Conservation (phyloP, 37 sponge, comb jelly and placozoan species). For the Ianthella basta region DNA sequence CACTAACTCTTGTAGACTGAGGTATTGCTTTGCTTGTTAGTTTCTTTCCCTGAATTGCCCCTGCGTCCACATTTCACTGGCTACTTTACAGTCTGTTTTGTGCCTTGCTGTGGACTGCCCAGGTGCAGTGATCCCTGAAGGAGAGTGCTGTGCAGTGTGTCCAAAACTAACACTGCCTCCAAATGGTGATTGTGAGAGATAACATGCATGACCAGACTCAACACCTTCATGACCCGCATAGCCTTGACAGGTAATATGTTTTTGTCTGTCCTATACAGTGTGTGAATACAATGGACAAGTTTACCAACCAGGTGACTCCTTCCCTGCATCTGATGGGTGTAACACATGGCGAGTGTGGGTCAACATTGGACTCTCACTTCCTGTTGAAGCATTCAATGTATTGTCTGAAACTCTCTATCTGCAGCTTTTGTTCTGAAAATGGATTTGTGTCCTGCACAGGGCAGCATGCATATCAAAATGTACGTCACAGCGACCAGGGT, state of each 20-base stretch:
- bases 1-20: too few relatives aligned
- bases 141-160: too few relatives aligned
- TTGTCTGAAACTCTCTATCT: background rate
- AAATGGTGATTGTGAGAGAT: too few relatives aligned
- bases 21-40: too few relatives aligned
- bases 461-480: background rate
- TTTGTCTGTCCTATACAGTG: background rate
- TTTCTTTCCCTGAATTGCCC: too few relatives aligned
- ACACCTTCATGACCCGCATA: background rate
- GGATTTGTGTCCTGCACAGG: background rate
- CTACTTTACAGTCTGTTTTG: too few relatives aligned
- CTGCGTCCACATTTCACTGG: too few relatives aligned
- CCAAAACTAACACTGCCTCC: too few relatives aligned
- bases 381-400: background rate
- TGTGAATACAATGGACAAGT: background rate
- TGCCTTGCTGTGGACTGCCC: too few relatives aligned
- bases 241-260: background rate
- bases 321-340: background rate
- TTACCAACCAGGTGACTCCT: background rate
- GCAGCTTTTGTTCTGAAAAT: background rate
- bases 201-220: too few relatives aligned
- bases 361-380: background rate
- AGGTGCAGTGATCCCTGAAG: too few relatives aligned
- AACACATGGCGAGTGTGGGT: background rate
- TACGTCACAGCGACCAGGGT: too few relatives aligned